Percentiles rank a stretch among this genome's conserved stretches.
These are phyloP conservation scores for Rhinophrynus dorsalis DNA, from an alignment of 2,797 vertebrate species.

Conservation along the genomic window DNA sequence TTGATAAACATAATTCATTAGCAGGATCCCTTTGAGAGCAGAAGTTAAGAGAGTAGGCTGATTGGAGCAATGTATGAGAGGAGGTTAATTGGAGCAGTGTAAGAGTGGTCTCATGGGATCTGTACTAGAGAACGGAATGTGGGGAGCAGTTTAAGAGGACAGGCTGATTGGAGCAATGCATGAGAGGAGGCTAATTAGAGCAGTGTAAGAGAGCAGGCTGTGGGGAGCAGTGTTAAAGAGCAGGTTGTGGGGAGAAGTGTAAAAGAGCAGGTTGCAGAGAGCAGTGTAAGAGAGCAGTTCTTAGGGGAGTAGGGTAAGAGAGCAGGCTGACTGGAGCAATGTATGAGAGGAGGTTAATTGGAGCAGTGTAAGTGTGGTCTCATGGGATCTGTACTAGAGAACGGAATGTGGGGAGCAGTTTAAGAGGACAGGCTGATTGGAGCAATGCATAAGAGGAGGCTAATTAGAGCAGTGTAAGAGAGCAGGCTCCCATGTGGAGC, in stretches of 20 bases:
- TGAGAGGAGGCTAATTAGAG: too few species aligned
- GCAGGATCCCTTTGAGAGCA: slow-evolving; percentile 25
- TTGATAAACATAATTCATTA: slow-evolving; percentile 45
- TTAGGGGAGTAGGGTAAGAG: background rate
- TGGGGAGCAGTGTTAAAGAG: too few species aligned
- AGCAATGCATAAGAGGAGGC: background rate
- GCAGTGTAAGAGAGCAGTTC: slow-evolving; percentile 27
- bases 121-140: background rate
- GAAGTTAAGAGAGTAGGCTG: slow-evolving; percentile 9
- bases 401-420: background rate
- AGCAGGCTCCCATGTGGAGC: too few species aligned
- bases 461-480: too few species aligned
- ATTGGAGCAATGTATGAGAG: slow-evolving; percentile 1
- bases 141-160: background rate
- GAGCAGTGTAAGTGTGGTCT: background rate
- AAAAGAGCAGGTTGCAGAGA: too few species aligned
- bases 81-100: background rate
- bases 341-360: background rate
- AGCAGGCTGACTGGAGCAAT: slow-evolving; percentile 11
- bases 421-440: background rate
- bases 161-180: background rate
- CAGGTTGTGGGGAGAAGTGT: too few species aligned
- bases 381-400: background rate
- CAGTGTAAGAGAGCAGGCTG: too few species aligned
- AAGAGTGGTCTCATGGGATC: too few species aligned